Conservation (phyloP, 1,140 invertebrate species). For the Lepidurus apus region DNA sequence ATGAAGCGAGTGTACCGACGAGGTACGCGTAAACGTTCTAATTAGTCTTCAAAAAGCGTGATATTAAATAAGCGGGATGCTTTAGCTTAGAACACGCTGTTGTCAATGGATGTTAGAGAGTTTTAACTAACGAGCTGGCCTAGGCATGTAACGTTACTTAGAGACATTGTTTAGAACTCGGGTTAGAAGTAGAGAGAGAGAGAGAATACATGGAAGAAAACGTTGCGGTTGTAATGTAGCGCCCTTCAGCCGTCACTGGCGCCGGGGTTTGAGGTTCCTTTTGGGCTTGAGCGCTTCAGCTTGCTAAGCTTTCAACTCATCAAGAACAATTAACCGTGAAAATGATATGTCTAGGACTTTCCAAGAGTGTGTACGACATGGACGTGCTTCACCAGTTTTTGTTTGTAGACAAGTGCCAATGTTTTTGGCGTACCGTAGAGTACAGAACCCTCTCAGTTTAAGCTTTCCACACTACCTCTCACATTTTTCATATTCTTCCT, state of each 20-base stretch:
- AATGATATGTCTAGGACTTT: constrained; percentile 20
- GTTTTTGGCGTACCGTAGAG: not conserved
- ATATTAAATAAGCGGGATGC: too few species aligned
- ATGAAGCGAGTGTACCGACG: too few species aligned
- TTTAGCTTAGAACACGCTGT: too few species aligned
- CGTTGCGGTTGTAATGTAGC: not conserved
- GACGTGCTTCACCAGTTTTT: not conserved
- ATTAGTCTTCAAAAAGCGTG: too few species aligned
- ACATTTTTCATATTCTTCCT: not conserved
- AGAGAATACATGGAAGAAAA: not conserved
- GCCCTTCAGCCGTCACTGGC: constrained; percentile 12
- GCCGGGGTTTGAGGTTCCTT: not conserved
- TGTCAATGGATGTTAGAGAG: too few species aligned
- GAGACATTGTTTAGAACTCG: too few species aligned
- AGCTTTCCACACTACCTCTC: not conserved
- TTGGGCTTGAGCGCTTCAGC: constrained; percentile 3
- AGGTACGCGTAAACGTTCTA: too few species aligned
- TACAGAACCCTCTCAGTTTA: not conserved
- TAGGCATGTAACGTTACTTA: too few species aligned
- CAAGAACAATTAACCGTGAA: constrained; percentile 19
- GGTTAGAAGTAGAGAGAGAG: too few species aligned
- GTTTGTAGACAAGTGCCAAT: not conserved
- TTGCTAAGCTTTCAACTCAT: not conserved
- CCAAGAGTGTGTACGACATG: not conserved
- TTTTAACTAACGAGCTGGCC: too few species aligned